Percentiles rank a stretch among this genome's conserved stretches.
phyloP scores from a whole-genome alignment of 2,888 invertebrate species.

The Achlya flavicornis region DNA sequence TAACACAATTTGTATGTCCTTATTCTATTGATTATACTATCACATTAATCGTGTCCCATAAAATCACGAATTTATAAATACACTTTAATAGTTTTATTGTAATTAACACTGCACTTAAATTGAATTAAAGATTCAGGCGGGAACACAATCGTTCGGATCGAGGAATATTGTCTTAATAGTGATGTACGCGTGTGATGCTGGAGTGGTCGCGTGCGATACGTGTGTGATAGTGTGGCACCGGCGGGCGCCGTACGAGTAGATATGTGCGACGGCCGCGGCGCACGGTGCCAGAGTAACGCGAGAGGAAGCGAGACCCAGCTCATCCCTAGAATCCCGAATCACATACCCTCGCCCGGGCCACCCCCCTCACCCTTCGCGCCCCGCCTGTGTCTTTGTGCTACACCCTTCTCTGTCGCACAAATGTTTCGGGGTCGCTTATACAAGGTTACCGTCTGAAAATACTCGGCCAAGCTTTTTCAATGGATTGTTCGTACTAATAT shows the following conservation, averaged over 20 bases:
- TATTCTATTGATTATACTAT: neutral
- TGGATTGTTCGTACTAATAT: constrained; percentile 24
- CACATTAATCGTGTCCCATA: neutral
- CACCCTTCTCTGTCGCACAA: constrained; percentile 79
- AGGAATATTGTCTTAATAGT: constrained; percentile 8
- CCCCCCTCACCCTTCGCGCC: constrained; percentile 62
- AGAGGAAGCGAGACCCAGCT: constrained; percentile 81
- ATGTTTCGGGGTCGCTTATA: constrained; percentile 59
- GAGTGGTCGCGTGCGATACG: constrained; percentile 46
- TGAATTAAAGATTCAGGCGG: neutral
- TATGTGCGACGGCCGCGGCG: constrained; percentile 76
- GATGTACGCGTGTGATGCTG: constrained; percentile 18
- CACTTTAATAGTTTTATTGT: neutral
- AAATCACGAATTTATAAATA: neutral
- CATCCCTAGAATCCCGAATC: constrained; percentile 85
- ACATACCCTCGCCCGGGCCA: constrained; percentile 78
- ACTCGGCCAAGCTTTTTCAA: constrained; percentile 47
- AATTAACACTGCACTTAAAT: constrained; percentile 10
- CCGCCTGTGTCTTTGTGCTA: constrained; percentile 69
- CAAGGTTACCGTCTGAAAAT: constrained; percentile 72
- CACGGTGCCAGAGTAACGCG: constrained; percentile 76
- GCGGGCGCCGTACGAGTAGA: constrained; percentile 33
- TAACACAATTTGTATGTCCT: neutral
- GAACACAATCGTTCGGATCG: constrained; percentile 5
- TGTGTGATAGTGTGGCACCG: constrained; percentile 52